Evolutionary conservation across 1,140 invertebrate genomes (phyloP).

Genomic region (Papilio helenus): DNA sequence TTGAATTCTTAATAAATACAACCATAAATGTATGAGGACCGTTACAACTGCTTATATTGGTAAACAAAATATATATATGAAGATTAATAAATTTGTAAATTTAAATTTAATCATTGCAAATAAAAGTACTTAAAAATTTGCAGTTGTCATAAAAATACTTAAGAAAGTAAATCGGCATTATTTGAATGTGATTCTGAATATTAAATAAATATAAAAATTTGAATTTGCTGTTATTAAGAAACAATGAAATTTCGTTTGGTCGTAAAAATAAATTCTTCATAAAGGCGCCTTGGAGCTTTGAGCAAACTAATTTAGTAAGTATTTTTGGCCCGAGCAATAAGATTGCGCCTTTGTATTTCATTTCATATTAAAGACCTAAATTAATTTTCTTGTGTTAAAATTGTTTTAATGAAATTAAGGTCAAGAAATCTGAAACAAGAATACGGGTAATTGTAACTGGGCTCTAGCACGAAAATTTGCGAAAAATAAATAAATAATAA

Average conservation of each 20-base stretch:
- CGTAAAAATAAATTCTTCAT: slow-evolving; percentile 2
- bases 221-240: neutral
- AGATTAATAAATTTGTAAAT: neutral
- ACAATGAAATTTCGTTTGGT: slow-evolving; percentile 11
- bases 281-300: slow-evolving; percentile 8
- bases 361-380: neutral
- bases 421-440: neutral
- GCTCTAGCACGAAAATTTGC: too few species aligned
- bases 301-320: slow-evolving; percentile 4
- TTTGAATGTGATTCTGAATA: neutral
- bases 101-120: neutral
- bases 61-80: neutral
- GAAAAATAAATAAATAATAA: too few species aligned
- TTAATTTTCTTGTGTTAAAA: neutral
- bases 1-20: slow-evolving; percentile 40
- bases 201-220: neutral
- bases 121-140: neutral
- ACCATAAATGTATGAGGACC: slow-evolving; percentile 34
- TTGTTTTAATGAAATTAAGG: neutral
- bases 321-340: neutral
- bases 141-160: neutral
- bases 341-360: neutral
- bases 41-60: neutral
- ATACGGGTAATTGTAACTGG: neutral
- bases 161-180: neutral